Base-by-base conservation (phyloP, 2,888 invertebrate species). In the Fabriciana adippe region DNA sequence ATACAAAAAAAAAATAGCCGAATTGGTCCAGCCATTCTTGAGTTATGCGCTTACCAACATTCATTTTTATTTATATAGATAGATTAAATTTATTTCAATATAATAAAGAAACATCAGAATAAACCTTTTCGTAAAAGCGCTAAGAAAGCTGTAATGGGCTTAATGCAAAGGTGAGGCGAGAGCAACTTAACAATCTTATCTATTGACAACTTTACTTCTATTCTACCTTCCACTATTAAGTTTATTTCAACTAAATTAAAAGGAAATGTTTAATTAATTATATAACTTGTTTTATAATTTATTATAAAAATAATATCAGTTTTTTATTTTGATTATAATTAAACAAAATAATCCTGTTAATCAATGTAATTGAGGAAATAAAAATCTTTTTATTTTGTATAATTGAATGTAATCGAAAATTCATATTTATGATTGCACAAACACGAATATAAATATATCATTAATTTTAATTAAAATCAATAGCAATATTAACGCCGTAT, bases 131-230 rank as follows among this genome's bases (percentile, higher is more conserved):
- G 48, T 55, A 53, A 50, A 45, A 62, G 47, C 65, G 61, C 15
- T 55, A 63, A 60, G 65, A 66, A 61, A 68, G 69, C 69, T 66
- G 69, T 67, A 67, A 67, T 64, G 66, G 45, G 56, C 31, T 61
- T 31, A 51, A 60, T 65, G 55, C 67, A 55, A 55, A 70, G 70
- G 70, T 71, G 71, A 69, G 62, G 66, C 63, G 56, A 66, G n/a
- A 41, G 48, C 59, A 59, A 48, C 59, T 47, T n/a, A 45, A 35
- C 61, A 16, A 55, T 62, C 60, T 69, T 71, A 71, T 72, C 72
- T 64, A 67, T 63, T 64, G 65, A 72, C 67, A 70, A 66, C 68
- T 66, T 68, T 67, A 67, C 65, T 53, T 61, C 61, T 61, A 61
- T 55, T 62, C 57, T 16, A 63, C 51, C 60, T 50, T 51, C 18